A percentile compares a stretch with the other conserved stretches of the same genome.
Conservation (phyloP, 2,113 vertebrate species). For the Peromyscus polionotus region DNA sequence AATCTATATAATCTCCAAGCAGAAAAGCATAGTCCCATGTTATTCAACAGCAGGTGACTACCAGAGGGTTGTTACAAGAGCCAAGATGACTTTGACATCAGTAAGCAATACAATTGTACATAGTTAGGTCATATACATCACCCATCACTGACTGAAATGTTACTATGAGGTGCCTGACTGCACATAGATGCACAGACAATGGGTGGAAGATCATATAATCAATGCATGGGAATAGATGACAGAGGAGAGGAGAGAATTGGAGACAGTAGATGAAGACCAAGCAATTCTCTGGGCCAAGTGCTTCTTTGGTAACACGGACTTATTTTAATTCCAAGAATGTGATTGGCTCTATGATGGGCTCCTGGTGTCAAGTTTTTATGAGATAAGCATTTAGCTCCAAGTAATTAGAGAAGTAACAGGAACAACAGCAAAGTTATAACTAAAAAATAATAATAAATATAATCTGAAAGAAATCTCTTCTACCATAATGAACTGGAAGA, state of each 20-base stretch:
- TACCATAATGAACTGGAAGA: neutral
- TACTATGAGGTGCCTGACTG: neutral
- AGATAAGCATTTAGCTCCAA: slow-evolving; percentile 21
- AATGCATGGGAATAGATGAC: neutral
- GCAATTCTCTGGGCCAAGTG: neutral
- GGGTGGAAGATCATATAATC: neutral
- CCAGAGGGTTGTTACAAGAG: neutral
- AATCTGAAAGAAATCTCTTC: neutral
- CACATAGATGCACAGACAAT: neutral
- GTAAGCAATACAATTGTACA: neutral
- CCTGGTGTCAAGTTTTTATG: neutral
- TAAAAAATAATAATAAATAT: slow-evolving; percentile 17
- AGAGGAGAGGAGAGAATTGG: neutral
- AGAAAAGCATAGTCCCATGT: neutral
- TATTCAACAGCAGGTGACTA: neutral
- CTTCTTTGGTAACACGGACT: neutral
- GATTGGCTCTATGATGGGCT: neutral
- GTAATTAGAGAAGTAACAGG: slow-evolving; percentile 3
- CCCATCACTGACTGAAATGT: neutral
- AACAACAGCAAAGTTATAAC: neutral
- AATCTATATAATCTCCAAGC: neutral
- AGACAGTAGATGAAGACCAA: neutral
- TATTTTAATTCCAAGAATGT: neutral
- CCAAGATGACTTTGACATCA: neutral
- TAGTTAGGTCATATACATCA: neutral